A percentile compares a stretch with the other conserved stretches of the same genome.
These are phyloP conservation scores for Ochotona curzoniae DNA, from an alignment of 2,113 vertebrate species.

Conservation along the genomic window DNA sequence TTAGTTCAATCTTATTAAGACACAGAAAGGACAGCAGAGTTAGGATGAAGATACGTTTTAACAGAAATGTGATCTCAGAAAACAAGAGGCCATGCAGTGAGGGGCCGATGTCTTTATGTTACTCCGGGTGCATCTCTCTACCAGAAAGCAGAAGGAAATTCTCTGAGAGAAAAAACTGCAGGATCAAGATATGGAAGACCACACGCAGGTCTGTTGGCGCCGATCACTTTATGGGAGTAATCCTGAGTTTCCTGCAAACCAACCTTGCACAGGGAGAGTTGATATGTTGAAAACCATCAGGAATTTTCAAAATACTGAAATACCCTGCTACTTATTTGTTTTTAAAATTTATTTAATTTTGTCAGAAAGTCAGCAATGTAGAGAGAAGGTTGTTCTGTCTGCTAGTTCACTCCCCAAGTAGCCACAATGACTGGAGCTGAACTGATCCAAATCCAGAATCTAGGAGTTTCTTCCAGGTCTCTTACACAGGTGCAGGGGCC, in stretches of 20 bases:
- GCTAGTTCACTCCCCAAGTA: too few species aligned
- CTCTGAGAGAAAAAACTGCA: neutral
- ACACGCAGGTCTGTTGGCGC: rapidly evolving
- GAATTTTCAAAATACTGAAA: slow-evolving; percentile 19
- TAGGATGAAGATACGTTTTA: neutral
- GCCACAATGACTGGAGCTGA: too few species aligned
- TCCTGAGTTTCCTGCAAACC: neutral
- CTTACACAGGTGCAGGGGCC: too few species aligned
- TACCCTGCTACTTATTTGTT: neutral
- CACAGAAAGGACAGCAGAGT: neutral
- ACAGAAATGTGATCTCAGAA: neutral
- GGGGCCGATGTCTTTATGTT: neutral
- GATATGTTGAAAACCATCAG: neutral
- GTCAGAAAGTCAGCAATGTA: too few species aligned
- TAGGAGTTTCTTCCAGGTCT: too few species aligned
- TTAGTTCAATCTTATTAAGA: neutral
- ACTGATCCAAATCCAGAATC: too few species aligned
- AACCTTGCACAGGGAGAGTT: neutral
- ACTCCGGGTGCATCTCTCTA: neutral
- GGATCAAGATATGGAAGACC: neutral
- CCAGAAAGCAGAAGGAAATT: neutral
- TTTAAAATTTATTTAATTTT: too few species aligned
- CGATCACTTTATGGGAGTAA: neutral
- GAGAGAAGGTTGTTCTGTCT: too few species aligned
- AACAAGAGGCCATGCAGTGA: neutral